Percentiles rank a stretch among this genome's conserved stretches.
Conservation (phyloP, 2,113 vertebrate genomes). For the Nymphicus hollandicus region DNA sequence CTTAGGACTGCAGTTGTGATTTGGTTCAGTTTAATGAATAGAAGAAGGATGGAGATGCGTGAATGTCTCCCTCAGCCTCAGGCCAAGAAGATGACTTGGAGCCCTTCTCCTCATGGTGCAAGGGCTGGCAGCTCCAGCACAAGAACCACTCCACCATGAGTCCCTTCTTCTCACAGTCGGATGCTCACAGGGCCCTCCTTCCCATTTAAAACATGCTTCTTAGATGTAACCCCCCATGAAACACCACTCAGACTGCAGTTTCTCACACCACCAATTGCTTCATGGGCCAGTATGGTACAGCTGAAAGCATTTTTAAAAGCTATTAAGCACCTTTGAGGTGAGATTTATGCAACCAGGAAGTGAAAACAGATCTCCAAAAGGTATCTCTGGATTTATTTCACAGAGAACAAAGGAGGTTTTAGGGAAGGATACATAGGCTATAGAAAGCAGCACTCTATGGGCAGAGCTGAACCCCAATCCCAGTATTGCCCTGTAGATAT, state of each 20-base stretch:
- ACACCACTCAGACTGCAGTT: not conserved
- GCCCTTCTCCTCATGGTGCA: not conserved
- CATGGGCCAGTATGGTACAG: not conserved
- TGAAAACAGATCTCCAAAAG: not conserved
- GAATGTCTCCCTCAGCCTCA: rapidly evolving
- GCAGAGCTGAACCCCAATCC: not conserved
- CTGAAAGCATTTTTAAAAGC: not conserved
- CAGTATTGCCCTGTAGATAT: not conserved
- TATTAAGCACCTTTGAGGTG: not conserved
- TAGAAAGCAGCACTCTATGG: rapidly evolving
- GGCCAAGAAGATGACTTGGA: not conserved
- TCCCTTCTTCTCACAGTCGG: not conserved
- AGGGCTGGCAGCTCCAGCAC: not conserved
- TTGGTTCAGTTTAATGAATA: not conserved
- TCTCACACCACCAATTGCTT: not conserved
- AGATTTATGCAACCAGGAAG: not conserved
- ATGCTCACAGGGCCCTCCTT: not conserved
- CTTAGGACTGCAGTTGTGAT: not conserved
- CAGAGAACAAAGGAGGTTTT: not conserved
- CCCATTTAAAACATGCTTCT: not conserved
- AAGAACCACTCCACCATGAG: rapidly evolving
- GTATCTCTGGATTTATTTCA: not conserved
- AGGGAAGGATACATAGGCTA: not conserved
- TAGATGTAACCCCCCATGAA: not conserved
- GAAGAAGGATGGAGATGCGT: rapidly evolving